Evolutionary conservation across 1,140 invertebrate genomes (phyloP), one percentile per base, ranked within the genome.

Genomic region (Diabrotica undecimpunctata): DNA sequence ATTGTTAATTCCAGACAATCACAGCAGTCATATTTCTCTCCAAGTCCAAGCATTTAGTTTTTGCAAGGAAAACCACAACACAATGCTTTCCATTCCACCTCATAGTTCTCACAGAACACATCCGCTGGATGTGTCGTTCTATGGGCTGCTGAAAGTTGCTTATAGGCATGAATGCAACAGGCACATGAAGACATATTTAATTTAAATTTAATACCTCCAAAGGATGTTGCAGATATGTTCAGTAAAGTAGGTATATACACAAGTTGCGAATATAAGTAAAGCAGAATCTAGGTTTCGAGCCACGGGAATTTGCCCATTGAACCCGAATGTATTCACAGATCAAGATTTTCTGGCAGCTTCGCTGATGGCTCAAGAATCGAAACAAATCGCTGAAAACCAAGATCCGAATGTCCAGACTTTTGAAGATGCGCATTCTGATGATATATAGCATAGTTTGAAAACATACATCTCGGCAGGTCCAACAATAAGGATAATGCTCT

Each of bases 191-290:
- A 63, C 37, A 10, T 57, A 67, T 62, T 39, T 38, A 14, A 37
- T 39, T 25, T 70, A 7, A 67, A 50, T n/a, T 66, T 53, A 14
- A 54, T 77, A 39, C n/a, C n/a, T n/a, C n/a, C n/a, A n/a, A n/a
- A n/a, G n/a, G 74, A 79, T 54, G 59, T 79, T 59, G 74, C 77
- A 13, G 11, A 9, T 55, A 61, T 41, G 58, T 65, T 78, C n/a
- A 77, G 64, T 50, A 78, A 77, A 76, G n/a, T n/a, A n/a, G n/a
- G n/a, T n/a, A n/a, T n/a, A n/a, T n/a, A n/a, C n/a, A n/a, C n/a
- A n/a, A n/a, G 63, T 75, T 63, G 74, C 73, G 6, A 73, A 70
- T 59, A 72, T 79, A 35, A 66, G 68, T n/a, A n/a, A n/a, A n/a
- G n/a, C n/a, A n/a, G n/a, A n/a, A n/a, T 52, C 52, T 59, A 66